A percentile compares a stretch with the other conserved stretches of the same genome.
phyloP scores from a whole-genome alignment of 2,888 invertebrate species.

The Lepidocyrtoides sp. region DNA sequence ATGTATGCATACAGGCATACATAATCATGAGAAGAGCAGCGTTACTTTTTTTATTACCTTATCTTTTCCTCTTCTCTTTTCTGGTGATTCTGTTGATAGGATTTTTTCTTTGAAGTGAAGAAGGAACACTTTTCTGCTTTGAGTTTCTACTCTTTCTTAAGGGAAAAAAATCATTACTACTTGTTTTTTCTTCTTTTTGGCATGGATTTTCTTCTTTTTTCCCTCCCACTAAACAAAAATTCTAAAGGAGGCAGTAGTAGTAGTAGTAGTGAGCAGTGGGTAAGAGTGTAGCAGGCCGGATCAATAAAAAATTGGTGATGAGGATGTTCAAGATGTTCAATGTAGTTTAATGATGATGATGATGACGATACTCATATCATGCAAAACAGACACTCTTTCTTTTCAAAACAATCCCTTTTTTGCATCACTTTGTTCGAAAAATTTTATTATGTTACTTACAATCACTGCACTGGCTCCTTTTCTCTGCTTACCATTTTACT shows the following conservation, averaged over 20 bases:
- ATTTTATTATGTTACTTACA: background rate
- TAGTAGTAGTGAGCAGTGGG: too few relatives aligned
- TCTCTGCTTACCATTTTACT: background rate
- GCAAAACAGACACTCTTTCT: background rate
- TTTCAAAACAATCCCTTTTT: background rate
- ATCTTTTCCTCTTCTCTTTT: conserved; percentile 4
- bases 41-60: conserved; percentile 18
- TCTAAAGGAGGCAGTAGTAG: background rate
- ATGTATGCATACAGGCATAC: background rate
- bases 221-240: background rate
- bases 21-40: conserved; percentile 14
- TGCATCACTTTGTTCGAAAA: background rate
- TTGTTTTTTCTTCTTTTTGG: background rate
- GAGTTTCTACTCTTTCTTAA: too few relatives aligned
- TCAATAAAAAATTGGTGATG: conserved; percentile 31
- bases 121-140: background rate
- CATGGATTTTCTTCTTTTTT: background rate
- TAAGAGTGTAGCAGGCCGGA: too few relatives aligned
- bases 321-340: background rate
- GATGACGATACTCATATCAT: background rate
- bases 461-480: background rate
- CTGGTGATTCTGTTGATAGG: background rate
- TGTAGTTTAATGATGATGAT: background rate
- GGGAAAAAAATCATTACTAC: background rate
- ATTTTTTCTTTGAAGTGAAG: background rate